Percentiles rank a stretch among this genome's conserved stretches.
phyloP scores from a whole-genome alignment of 1,140 invertebrate genomes.

The Bathynomus jamesi region DNA sequence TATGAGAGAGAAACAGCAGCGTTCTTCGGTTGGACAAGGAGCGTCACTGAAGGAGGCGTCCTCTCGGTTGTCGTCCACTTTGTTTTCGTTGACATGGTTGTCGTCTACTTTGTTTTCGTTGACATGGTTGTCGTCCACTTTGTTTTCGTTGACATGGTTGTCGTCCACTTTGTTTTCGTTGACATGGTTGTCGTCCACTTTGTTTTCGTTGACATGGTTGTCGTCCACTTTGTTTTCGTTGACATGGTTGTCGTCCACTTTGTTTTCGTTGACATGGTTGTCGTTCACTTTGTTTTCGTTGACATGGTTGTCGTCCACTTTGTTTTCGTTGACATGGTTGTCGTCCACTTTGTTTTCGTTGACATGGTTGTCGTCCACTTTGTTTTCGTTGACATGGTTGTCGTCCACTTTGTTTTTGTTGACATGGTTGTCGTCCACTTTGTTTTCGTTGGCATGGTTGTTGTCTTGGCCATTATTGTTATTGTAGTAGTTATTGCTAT shows the following conservation, averaged over 20 bases:
- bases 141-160: neutral
- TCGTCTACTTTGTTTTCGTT: neutral
- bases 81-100: neutral
- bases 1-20: slow-evolving; percentile 9
- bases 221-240: neutral
- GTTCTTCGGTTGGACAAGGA: neutral
- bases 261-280: neutral
- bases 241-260: neutral
- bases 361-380: neutral
- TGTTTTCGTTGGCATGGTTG: neutral
- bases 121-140: neutral
- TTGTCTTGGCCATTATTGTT: neutral
- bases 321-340: neutral
- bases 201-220: neutral
- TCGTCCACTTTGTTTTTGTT: too few species aligned
- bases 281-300: neutral
- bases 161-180: too few species aligned
- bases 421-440: neutral
- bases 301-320: neutral
- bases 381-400: neutral
- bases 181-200: too few species aligned
- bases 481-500: neutral
- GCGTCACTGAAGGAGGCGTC: neutral
- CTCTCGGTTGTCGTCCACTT: neutral
- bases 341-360: neutral